Percentiles rank a stretch among this genome's conserved stretches.
These are phyloP conservation scores for Acronicta leporina DNA, from an alignment of 2,888 invertebrate genomes.

Conservation along the genomic window DNA sequence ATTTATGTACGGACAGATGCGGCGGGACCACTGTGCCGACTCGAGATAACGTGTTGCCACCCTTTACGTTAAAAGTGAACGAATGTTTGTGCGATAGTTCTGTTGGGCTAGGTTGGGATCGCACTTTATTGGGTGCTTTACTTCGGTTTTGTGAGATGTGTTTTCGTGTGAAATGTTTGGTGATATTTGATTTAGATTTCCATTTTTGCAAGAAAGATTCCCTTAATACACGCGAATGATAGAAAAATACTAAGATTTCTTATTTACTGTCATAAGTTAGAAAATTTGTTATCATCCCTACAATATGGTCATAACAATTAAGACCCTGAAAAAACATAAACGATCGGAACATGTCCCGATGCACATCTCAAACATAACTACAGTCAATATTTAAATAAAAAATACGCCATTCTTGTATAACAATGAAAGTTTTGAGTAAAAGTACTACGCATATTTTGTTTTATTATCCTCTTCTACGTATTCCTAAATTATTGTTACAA, in stretches of 20 bases:
- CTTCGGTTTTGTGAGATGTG: constrained; percentile 28
- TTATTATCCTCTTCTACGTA: constrained; percentile 48
- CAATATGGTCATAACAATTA: no score
- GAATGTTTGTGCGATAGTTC: constrained; percentile 60
- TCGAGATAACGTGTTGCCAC: constrained; percentile 75
- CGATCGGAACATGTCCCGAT: constrained; percentile 8
- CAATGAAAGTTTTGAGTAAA: constrained; percentile 48
- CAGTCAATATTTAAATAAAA: constrained; percentile 31
- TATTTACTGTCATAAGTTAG: no score
- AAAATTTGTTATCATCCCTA: no score
- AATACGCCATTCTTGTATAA: constrained; percentile 27
- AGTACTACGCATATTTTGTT: constrained; percentile 37
- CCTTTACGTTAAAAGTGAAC: constrained; percentile 66
- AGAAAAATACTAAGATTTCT: no score
- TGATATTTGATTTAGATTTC: neutral
- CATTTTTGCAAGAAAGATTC: neutral
- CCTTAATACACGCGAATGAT: neutral
- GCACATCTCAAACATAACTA: constrained; percentile 6
- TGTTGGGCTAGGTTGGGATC: constrained; percentile 43
- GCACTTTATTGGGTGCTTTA: constrained; percentile 34
- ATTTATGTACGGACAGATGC: constrained; percentile 88
- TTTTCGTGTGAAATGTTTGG: constrained; percentile 23
- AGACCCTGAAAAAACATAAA: no score
- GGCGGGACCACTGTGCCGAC: constrained; percentile 65
- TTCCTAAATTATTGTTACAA: constrained; percentile 45